Conservation (phyloP, 1,140 invertebrate species). For the Drosophila nebulosa region DNA sequence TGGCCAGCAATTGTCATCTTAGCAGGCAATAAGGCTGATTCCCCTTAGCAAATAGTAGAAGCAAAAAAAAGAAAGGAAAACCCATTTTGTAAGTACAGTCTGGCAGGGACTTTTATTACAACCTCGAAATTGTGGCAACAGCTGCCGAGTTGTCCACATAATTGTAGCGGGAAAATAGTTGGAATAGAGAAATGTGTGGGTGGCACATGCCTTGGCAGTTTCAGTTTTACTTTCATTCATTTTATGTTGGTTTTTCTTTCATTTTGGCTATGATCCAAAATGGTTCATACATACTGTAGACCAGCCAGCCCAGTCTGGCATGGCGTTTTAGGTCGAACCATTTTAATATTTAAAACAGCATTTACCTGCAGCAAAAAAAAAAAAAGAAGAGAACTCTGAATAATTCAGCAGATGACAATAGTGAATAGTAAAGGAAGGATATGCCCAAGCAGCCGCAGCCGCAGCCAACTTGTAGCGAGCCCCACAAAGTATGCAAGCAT, state of each 20-base stretch:
- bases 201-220: conserved; percentile 22
- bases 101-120: conserved; percentile 52
- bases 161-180: conserved; percentile 47
- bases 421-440: conserved; percentile 12
- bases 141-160: conserved; percentile 35
- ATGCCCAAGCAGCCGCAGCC: not conserved
- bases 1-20: conserved; percentile 42
- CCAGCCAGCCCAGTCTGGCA: not conserved
- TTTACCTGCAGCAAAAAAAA: conserved; percentile 20
- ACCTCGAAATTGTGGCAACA: conserved; percentile 48
- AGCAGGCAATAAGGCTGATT: conserved; percentile 50
- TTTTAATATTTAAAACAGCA: conserved; percentile 69
- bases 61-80: not conserved
- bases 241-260: not conserved
- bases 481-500: conserved; percentile 21
- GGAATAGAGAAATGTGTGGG: conserved; percentile 8
- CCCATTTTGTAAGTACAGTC: conserved; percentile 24
- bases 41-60: conserved; percentile 15
- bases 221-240: not conserved
- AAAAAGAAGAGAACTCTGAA: not conserved
- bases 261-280: conserved; percentile 36
- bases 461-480: not conserved
- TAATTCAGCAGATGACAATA: conserved; percentile 43
- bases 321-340: conserved; percentile 30
- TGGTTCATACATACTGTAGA: not conserved